Conservation (phyloP, 2,888 invertebrate species). For the Melipona beecheii region DNA sequence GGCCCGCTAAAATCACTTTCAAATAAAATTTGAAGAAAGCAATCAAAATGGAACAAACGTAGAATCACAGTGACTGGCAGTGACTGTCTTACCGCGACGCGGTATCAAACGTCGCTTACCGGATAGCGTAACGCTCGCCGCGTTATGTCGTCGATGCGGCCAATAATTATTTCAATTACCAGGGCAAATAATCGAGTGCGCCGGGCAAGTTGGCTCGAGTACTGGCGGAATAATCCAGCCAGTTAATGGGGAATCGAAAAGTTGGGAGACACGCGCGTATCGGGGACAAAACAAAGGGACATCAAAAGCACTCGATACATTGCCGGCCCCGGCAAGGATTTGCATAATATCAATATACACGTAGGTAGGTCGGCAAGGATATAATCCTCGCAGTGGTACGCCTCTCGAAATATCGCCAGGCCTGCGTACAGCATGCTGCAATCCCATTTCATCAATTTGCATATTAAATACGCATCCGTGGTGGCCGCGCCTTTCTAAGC, state of each 20-base stretch:
- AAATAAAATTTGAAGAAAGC: not conserved
- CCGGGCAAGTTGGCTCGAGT: conserved; percentile 15
- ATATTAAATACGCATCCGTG: conserved; percentile 78
- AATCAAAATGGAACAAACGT: not conserved
- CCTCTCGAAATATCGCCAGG: conserved; percentile 77
- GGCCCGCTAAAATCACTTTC: not conserved
- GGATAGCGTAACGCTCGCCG: not conserved
- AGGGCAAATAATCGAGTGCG: conserved; percentile 4
- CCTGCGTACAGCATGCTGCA: conserved; percentile 74
- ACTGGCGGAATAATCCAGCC: conserved; percentile 19
- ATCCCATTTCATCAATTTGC: conserved; percentile 82
- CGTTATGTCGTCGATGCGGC: not conserved
- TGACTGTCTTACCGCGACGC: not conserved
- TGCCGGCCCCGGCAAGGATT: conserved; percentile 51
- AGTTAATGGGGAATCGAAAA: conserved; percentile 43
- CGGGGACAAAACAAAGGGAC: conserved; percentile 56
- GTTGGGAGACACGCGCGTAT: conserved; percentile 16
- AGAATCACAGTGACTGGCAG: not conserved
- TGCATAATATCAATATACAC: conserved; percentile 68
- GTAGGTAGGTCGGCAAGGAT: conserved; percentile 63
- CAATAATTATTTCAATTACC: conserved; percentile 24
- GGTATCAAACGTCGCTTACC: not conserved
- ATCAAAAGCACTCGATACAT: conserved; percentile 63
- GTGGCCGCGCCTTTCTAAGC: conserved; percentile 53
- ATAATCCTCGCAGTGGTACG: conserved; percentile 73